Base-by-base conservation (phyloP, 1,140 invertebrate species). In the Lordiphosa clarofinis region DNA sequence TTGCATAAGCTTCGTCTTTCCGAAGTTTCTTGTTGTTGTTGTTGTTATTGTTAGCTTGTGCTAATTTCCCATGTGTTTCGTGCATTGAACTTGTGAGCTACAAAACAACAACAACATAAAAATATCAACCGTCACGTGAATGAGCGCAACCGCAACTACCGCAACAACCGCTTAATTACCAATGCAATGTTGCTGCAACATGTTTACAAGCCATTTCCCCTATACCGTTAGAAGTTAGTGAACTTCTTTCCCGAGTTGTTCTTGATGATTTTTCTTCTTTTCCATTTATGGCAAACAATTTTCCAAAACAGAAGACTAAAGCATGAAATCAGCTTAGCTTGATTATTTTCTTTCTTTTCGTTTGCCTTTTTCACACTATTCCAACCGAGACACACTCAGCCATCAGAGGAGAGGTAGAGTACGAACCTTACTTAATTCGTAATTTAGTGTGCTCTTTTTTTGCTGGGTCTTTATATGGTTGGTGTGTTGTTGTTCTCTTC, bases 51-150 rank as follows among this genome's bases (percentile, higher is more conserved):
- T 66, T 66, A 40, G 47, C 31, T 49, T 73, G 76, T 81, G 76
- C 76, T 81, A 81, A 82, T 81, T 81, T 81, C 76, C 64, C 62
- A 76, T 76, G 50, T 76, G 76, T 56, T 58, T 4, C 74, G 74
- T 72, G 54, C 76, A 68, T 76, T 81, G 76, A 81, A 81, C 76
- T 81, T 71, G 53, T 82, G 76, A 44, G 62, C 76, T 82, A 68
- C 37, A 59, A 82, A 75, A 57, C 57, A 54, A 61, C 4, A 24
- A 24, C 4, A 24, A 6, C 4, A 24, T 46, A 56, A 42, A 33
- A 54, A 28, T 53, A 39, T 48, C 31, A 66, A 58, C 62, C 65
- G 43, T 73, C 70, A 73, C 69, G 61, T 66, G 69, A 73, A 70
- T 58, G 36, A 19, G 28, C 55, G 10, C 42, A 43, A 50, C 53